A percentile compares a stretch with the other conserved stretches of the same genome.
Conservation (phyloP, 2,113 vertebrate genomes). For the Etheostoma spectabile region DNA sequence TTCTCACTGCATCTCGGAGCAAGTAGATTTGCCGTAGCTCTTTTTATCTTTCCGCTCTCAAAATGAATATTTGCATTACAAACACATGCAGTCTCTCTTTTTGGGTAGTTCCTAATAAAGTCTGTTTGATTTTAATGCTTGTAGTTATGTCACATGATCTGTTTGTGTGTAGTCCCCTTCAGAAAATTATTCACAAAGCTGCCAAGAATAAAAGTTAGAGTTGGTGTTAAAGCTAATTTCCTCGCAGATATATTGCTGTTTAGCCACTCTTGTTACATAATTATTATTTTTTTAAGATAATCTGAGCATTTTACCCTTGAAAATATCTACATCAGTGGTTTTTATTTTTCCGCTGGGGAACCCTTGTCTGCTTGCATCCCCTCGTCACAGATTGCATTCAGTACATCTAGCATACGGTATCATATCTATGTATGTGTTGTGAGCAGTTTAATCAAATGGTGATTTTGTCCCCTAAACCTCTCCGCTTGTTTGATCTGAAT, state of each 20-base stretch:
- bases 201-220: neutral
- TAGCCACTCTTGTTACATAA: slow-evolving; percentile 1
- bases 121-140: slow-evolving; percentile 49
- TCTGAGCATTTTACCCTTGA: neutral
- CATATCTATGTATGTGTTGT: neutral
- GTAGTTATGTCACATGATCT: slow-evolving; percentile 46
- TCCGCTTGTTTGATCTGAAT: neutral
- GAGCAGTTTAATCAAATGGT: neutral
- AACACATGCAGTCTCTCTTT: slow-evolving; percentile 44
- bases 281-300: slow-evolving; percentile 11
- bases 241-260: slow-evolving; percentile 21
- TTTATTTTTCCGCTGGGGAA: neutral
- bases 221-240: slow-evolving; percentile 29
- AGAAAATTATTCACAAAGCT: slow-evolving; percentile 29
- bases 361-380: neutral
- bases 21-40: slow-evolving; percentile 36
- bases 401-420: neutral
- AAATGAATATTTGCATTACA: slow-evolving; percentile 65
- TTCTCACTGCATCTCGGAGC: slow-evolving; percentile 37
- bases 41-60: slow-evolving; percentile 32
- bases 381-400: neutral
- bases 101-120: slow-evolving; percentile 24
- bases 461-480: neutral
- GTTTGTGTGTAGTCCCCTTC: slow-evolving; percentile 34
- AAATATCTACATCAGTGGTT: slow-evolving; percentile 1